These are phyloP conservation scores for Esox lucius DNA, from an alignment of 2,797 vertebrate species.

Conservation along the genomic window DNA sequence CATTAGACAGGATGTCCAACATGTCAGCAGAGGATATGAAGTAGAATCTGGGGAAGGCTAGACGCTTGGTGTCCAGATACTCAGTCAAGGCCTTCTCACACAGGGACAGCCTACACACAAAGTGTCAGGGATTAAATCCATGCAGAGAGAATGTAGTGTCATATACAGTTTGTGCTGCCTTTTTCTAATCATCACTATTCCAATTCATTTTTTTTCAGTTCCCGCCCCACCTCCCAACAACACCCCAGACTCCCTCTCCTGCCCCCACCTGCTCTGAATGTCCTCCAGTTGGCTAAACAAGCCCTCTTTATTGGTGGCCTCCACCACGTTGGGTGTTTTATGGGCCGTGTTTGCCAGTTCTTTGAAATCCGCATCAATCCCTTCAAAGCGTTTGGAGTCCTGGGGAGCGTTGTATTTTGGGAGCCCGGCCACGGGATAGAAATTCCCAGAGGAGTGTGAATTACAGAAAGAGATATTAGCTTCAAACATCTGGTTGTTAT, in stretches of 20 bases:
- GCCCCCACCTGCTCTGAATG: conserved; percentile 83
- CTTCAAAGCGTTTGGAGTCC: conserved; percentile 90
- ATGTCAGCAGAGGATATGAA: conserved; percentile 96
- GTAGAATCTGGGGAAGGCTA: conserved; percentile 95
- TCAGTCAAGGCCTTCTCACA: conserved; percentile 95
- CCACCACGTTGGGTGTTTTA: conserved; percentile 88
- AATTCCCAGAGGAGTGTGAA: conserved; percentile 41
- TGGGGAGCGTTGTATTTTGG: conserved; percentile 61
- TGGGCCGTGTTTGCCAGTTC: conserved; percentile 77
- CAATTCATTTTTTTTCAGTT: not conserved
- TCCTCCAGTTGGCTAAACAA: conserved; percentile 87
- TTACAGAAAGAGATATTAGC: conserved; percentile 49
- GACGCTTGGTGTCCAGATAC: conserved; percentile 92
- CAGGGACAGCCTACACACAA: conserved; percentile 79
- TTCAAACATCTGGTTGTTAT: conserved; percentile 66
- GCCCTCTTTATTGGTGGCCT: conserved; percentile 86
- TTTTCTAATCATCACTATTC: not conserved
- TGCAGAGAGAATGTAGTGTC: not conserved
- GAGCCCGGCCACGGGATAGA: conserved; percentile 41
- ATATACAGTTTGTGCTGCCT: not conserved
- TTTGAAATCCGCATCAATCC: conserved; percentile 91
- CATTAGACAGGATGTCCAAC: conserved; percentile 93
- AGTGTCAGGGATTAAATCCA: not conserved
- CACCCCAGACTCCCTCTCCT: not conserved
- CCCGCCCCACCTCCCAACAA: not conserved